A percentile compares a stretch with the other conserved stretches of the same genome.
Evolutionary conservation across 2,113 vertebrate species (phyloP).

Genomic region (Hydropotes inermis): DNA sequence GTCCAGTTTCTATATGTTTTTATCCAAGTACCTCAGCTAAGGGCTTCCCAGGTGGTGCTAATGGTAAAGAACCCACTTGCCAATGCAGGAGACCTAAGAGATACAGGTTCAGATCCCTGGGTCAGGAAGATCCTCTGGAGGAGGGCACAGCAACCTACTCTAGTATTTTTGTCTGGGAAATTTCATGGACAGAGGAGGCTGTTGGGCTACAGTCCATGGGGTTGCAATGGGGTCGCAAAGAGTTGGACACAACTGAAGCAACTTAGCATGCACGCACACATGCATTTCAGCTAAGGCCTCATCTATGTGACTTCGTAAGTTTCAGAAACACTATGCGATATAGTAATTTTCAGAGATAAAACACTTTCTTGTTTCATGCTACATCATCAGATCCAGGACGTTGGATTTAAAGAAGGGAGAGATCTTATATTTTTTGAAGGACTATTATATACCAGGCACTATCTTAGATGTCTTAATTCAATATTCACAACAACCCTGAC

Average conservation of each 20-base stretch:
- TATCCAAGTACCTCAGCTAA: not conserved
- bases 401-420: not conserved
- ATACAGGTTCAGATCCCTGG: not conserved
- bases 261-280: not conserved
- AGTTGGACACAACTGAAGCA: not conserved
- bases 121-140: not conserved
- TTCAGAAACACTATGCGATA: not conserved
- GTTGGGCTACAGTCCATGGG: not conserved
- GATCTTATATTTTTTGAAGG: not conserved
- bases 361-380: not conserved
- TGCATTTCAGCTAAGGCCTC: not conserved
- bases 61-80: not conserved
- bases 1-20: not conserved
- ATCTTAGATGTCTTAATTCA: not conserved
- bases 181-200: not conserved
- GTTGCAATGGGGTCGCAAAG: not conserved
- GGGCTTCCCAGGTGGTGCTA: not conserved
- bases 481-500: not conserved
- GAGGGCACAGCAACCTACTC: not conserved
- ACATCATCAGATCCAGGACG: not conserved
- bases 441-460: not conserved
- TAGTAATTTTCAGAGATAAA: slow-evolving; percentile 15
- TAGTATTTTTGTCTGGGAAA: not conserved
- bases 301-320: not conserved
- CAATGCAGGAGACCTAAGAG: not conserved